phyloP scores from a whole-genome alignment of 2,113 vertebrate genomes.

The Mesitornis unicolor region DNA sequence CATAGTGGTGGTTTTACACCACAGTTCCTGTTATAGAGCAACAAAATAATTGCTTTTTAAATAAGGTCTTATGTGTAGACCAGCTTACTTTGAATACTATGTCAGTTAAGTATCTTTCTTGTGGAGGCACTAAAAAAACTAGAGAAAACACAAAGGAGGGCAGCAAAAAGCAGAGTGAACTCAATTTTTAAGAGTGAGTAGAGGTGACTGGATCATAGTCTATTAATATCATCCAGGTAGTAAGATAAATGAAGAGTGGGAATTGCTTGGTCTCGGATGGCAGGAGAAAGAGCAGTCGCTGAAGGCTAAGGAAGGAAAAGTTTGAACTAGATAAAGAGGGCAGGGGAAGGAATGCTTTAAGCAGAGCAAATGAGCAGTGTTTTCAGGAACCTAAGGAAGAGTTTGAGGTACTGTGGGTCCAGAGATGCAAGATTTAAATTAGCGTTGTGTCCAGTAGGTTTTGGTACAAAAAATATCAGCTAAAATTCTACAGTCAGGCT shows the following conservation, averaged over 20 bases:
- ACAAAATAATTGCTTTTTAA: background rate
- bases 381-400: background rate
- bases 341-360: background rate
- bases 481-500: background rate
- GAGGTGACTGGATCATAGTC: conserved; percentile 51
- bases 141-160: conserved; percentile 49
- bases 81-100: background rate
- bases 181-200: conserved; percentile 56
- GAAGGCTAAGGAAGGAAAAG: conserved; percentile 51
- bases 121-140: background rate
- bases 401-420: background rate
- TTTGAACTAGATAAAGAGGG: conserved; percentile 58
- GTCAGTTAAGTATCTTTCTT: background rate
- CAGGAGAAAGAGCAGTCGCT: conserved; percentile 1
- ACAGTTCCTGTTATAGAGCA: background rate
- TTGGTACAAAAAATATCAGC: background rate
- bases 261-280: conserved; percentile 61
- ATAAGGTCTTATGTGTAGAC: background rate
- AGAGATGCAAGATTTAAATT: background rate
- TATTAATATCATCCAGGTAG: conserved; percentile 64
- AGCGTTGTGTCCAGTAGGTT: background rate
- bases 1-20: background rate
- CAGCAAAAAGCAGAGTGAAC: conserved; percentile 56
- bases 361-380: background rate
- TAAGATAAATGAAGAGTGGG: conserved; percentile 62